Evolutionary conservation across 2,888 invertebrate species (phyloP), one percentile per base, ranked within the genome.

Genomic region (Diarsia mendica): DNA sequence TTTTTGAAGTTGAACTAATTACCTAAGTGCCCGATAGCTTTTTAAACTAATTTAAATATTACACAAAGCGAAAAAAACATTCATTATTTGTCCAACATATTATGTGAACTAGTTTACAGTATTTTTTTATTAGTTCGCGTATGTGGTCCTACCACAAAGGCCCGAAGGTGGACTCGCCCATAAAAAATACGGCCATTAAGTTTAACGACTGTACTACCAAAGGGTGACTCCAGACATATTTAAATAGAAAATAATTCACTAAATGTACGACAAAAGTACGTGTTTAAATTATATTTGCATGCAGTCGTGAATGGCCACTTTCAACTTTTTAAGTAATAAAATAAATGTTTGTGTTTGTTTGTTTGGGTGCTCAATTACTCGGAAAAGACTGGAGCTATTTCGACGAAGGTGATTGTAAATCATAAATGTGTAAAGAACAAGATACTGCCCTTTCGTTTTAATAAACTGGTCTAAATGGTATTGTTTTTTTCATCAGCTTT

Each of bases 161-260:
- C n/a, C 70, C 39, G 33, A 83, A 88, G 82, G 85, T 85, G 85
- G 85, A 82, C 82, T 82, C 44, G 80, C 80, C 75, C 75, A 84
- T 89, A 89, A 88, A 88, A 87, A 82, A 68, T 72, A 86, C 85
- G 87, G 70, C 84, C 86, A 83, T 90, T 88, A 87, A 84, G 8
- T 85, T 89, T 90, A 85, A 90, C 86, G 89, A 85, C 64, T 49
- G 44, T 48, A 68, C 82, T 83, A 83, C 86, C 80, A 75, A 82
- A 77, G 84, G 78, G 79, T 66, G 65, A 72, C 69, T 67, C 51
- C 70, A 82, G 68, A 63, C 61, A 77, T 67, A 80, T 78, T 84
- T 84, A 85, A 86, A 85, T 88, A 87, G 87, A 87, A 87, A 87
- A 85, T 83, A 87, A 87, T 87, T 84, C 81, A 75, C 82, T 77